Percentiles rank a stretch among this genome's conserved stretches.
Evolutionary conservation across 2,797 vertebrate species (phyloP).

Genomic region (Argyrosomus regius): DNA sequence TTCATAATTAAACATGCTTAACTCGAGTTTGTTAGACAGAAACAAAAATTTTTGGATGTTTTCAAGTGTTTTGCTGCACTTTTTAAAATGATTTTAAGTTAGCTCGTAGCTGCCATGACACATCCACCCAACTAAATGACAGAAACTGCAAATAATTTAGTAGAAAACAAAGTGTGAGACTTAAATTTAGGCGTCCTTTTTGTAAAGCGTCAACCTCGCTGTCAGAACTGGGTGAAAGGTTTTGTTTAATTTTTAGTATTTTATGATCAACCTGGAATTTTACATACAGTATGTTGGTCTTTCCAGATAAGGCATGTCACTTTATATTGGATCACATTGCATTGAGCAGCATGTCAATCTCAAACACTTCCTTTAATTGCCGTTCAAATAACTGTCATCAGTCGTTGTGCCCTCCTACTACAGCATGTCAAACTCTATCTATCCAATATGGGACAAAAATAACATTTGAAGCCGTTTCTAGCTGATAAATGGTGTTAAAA

Average conservation of each 20-base stretch:
- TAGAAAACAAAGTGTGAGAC: neutral
- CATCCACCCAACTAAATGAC: neutral
- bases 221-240: neutral
- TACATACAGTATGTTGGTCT: neutral
- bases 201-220: neutral
- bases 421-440: rapidly evolving
- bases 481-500: neutral
- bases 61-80: neutral
- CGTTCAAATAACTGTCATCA: neutral
- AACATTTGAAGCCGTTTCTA: neutral
- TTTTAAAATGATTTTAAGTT: neutral
- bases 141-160: neutral
- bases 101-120: neutral
- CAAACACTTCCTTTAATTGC: neutral
- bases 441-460: neutral
- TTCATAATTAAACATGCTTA: neutral
- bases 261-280: neutral
- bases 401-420: neutral
- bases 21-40: neutral
- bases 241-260: neutral
- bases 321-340: neutral
- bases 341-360: neutral
- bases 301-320: neutral
- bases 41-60: neutral
- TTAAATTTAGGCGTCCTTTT: neutral